Evolutionary conservation across 2,888 invertebrate species (phyloP).

Genomic region (Ophion costatus): DNA sequence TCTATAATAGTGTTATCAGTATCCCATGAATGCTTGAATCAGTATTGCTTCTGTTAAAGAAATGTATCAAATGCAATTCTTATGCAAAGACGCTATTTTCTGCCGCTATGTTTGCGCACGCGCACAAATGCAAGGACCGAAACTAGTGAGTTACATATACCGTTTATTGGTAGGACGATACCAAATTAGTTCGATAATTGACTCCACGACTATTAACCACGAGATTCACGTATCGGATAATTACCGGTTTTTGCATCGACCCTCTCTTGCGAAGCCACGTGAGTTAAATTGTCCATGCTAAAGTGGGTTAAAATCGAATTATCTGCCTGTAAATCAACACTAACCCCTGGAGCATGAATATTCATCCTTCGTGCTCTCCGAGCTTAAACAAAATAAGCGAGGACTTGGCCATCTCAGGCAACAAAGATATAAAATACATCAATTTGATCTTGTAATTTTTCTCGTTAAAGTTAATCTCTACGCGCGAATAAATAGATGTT

Average conservation of each 20-base stretch:
- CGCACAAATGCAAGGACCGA: constrained; percentile 1
- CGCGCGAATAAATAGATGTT: not conserved
- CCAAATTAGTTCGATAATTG: constrained; percentile 60
- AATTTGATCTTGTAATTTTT: not conserved
- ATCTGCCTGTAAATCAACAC: not conserved
- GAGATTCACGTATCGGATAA: constrained; percentile 54
- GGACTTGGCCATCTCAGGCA: not conserved
- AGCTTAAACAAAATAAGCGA: not conserved
- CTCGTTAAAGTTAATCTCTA: not conserved
- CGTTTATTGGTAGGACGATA: constrained; percentile 16
- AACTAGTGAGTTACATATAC: not conserved
- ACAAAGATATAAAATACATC: not conserved
- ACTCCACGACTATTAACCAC: constrained; percentile 48
- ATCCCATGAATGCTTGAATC: not conserved
- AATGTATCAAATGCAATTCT: not conserved
- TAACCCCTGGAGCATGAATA: constrained; percentile 19
- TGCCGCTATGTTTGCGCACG: not conserved
- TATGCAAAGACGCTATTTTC: not conserved
- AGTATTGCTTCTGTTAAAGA: not conserved
- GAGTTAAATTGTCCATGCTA: constrained; percentile 45
- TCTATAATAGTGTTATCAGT: not conserved
- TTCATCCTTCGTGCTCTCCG: not conserved
- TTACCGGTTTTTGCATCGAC: constrained; percentile 30
- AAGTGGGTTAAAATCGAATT: constrained; percentile 33
- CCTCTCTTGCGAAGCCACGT: constrained; percentile 44